Conservation (phyloP, 2,888 invertebrate species). For the Limnephilus auricula region DNA sequence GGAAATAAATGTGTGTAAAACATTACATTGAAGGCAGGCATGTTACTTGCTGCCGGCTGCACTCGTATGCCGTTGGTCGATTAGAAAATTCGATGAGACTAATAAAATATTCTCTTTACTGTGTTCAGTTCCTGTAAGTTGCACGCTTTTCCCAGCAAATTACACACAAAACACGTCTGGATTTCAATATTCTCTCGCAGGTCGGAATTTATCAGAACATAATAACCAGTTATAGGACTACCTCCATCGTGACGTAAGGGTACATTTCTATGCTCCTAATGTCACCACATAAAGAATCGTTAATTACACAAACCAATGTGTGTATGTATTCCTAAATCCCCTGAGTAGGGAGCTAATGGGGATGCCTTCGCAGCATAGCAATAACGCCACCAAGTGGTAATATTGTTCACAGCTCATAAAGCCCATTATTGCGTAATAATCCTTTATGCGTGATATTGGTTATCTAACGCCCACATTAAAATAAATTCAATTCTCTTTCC, state of each 20-base stretch:
- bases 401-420: not conserved
- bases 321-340: not conserved
- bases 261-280: not conserved
- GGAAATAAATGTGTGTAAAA: not conserved
- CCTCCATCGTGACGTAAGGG: not conserved
- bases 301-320: not conserved
- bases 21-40: not conserved
- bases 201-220: not conserved
- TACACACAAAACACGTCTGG: not conserved
- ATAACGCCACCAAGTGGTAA: not conserved
- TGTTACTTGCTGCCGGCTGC: not conserved
- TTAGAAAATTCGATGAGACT: not conserved
- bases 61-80: not conserved
- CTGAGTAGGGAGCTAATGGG: not conserved
- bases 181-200: not conserved
- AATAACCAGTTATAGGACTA: not conserved
- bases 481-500: not conserved
- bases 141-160: not conserved
- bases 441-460: not conserved
- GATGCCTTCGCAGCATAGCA: not conserved
- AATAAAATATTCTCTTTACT: constrained; percentile 9
- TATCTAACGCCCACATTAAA: not conserved
- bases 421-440: not conserved
- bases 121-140: not conserved
- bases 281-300: no score